phyloP scores from a whole-genome alignment of 1,140 invertebrate species.

The Galleria mellonella region DNA sequence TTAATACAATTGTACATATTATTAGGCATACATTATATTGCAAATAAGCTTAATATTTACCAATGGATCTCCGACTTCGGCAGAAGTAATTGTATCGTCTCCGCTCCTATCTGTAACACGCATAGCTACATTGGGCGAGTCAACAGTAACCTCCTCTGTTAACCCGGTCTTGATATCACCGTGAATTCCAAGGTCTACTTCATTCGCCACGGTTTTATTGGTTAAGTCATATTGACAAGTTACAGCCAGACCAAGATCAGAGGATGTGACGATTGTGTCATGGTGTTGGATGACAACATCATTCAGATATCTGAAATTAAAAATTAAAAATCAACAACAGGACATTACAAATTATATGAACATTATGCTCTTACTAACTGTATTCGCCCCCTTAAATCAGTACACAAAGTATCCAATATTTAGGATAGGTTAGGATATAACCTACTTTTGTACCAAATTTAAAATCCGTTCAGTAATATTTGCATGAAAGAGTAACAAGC shows the following conservation, averaged over 20 bases:
- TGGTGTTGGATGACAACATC: conserved; percentile 96
- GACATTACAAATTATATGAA: background rate
- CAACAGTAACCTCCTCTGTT: conserved; percentile 90
- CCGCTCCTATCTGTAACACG: conserved; percentile 91
- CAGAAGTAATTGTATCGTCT: conserved; percentile 85
- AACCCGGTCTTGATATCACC: conserved; percentile 87
- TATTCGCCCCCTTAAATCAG: no score
- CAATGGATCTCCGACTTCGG: conserved; percentile 92
- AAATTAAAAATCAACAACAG: background rate
- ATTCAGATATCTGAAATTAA: conserved; percentile 80
- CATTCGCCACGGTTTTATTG: conserved; percentile 94
- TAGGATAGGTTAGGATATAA: no score
- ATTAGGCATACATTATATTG: background rate
- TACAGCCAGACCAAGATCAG: conserved; percentile 92
- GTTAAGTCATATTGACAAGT: conserved; percentile 95
- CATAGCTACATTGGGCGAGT: conserved; percentile 95
- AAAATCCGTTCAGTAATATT: no score
- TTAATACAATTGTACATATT: background rate
- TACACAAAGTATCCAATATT: no score
- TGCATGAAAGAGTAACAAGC: no score
- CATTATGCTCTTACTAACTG: no score
- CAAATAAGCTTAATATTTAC: conserved; percentile 34
- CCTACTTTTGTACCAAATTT: no score
- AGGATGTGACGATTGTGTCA: conserved; percentile 95
- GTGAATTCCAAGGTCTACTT: conserved; percentile 91